Evolutionary conservation across 1,140 invertebrate species (phyloP).

Genomic region (Drosophila tsacasi): DNA sequence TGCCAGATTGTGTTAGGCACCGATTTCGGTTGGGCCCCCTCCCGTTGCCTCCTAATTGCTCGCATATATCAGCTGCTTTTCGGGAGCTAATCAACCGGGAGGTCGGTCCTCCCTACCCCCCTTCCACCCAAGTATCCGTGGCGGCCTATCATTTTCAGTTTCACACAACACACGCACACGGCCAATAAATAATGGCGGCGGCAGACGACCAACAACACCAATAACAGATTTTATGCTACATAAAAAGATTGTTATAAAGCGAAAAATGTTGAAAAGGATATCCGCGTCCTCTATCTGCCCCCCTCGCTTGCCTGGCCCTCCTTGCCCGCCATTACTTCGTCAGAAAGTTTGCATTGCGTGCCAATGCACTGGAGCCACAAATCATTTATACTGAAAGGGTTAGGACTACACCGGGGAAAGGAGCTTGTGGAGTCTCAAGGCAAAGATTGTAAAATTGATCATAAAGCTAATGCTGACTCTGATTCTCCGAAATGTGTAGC

Average conservation of each 20-base stretch:
- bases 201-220: constrained; percentile 42
- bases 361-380: constrained; percentile 81
- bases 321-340: constrained; percentile 3
- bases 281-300: constrained; percentile 55
- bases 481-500: accelerated
- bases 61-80: constrained; percentile 73
- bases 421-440: background rate
- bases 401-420: constrained; percentile 23
- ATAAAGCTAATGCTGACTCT: background rate
- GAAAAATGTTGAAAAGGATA: constrained; percentile 77
- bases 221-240: constrained; percentile 45
- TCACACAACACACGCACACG: constrained; percentile 75
- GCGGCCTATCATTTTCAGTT: constrained; percentile 65
- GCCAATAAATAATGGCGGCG: constrained; percentile 68
- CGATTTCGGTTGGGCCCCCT: constrained; percentile 17
- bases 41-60: constrained; percentile 53
- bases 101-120: background rate
- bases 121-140: background rate
- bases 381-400: constrained; percentile 71
- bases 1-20: constrained; percentile 77
- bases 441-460: background rate
- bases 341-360: constrained; percentile 72
- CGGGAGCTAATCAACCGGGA: constrained; percentile 55
- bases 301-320: background rate
- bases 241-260: constrained; percentile 62